These are phyloP conservation scores for Torymus aiolomorphi DNA, from an alignment of 2,888 invertebrate genomes.

Conservation along the genomic window DNA sequence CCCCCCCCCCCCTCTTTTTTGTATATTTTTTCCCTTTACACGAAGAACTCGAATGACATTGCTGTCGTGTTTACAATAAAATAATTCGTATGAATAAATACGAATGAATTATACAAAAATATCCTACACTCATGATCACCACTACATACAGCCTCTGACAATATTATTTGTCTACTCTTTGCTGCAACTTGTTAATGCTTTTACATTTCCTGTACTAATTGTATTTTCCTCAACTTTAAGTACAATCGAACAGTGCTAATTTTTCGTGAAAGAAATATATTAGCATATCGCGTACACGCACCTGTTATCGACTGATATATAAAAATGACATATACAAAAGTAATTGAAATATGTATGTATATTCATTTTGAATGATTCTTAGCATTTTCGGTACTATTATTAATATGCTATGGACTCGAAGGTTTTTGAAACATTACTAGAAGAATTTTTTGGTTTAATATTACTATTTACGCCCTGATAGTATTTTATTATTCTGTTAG, in stretches of 20 bases:
- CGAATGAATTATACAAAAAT: conserved; percentile 65
- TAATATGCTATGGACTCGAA: background rate
- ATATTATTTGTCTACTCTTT: conserved; percentile 42
- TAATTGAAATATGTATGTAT: conserved; percentile 25
- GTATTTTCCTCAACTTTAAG: conserved; percentile 50
- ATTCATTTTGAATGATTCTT: conserved; percentile 25
- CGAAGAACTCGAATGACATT: conserved; percentile 40
- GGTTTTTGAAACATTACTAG: conserved; percentile 8
- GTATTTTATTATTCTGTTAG: background rate
- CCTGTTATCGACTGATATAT: conserved; percentile 31
- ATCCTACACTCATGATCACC: conserved; percentile 61
- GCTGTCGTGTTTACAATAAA: conserved; percentile 47
- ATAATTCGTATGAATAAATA: conserved; percentile 48
- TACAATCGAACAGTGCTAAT: conserved; percentile 56
- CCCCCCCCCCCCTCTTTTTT: conserved; percentile 37
- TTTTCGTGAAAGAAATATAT: conserved; percentile 38
- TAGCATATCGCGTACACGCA: conserved; percentile 29
- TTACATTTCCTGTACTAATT: conserved; percentile 34
- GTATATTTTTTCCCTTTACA: conserved; percentile 16
- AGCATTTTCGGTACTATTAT: conserved; percentile 27
- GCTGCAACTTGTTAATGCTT: conserved; percentile 32
- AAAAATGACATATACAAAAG: conserved; percentile 46
- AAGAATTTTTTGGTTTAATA: conserved; percentile 1
- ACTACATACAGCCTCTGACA: conserved; percentile 47
- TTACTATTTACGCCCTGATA: background rate